Conservation (phyloP, 1,140 invertebrate species). For the Platorchestia sp. region DNA sequence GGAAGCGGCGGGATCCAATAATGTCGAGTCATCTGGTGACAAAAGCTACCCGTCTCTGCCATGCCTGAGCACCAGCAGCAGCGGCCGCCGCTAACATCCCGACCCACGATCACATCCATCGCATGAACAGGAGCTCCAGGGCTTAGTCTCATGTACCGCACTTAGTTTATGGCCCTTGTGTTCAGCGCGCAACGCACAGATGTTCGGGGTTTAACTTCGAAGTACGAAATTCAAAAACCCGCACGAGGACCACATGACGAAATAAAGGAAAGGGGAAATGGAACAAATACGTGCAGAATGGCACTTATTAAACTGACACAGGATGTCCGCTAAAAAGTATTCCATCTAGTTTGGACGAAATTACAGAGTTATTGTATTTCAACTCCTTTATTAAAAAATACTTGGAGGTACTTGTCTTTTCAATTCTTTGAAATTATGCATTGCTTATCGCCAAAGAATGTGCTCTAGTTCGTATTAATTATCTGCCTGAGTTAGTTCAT, state of each 20-base stretch:
- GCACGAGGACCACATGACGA: neutral
- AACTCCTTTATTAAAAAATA: neutral
- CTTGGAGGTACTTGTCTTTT: neutral
- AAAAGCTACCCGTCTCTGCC: slow-evolving; percentile 53
- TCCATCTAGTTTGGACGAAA: neutral
- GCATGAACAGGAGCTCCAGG: neutral
- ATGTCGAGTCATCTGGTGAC: slow-evolving; percentile 51
- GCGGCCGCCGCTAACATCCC: neutral
- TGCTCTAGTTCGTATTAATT: no score
- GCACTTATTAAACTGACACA: neutral
- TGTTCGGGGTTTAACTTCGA: neutral
- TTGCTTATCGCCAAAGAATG: neutral
- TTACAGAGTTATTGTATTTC: neutral
- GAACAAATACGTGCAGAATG: neutral
- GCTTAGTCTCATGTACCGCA: neutral
- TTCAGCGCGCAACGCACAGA: neutral
- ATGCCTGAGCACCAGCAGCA: slow-evolving; percentile 13
- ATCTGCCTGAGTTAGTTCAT: no score
- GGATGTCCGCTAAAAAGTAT: neutral
- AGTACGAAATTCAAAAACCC: no score
- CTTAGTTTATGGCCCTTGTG: neutral
- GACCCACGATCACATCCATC: neutral
- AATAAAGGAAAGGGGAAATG: neutral
- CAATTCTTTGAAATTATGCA: neutral
- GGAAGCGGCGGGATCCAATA: slow-evolving; percentile 13